phyloP scores from a whole-genome alignment of 2,888 invertebrate genomes.

The Drosophila seclusa region DNA sequence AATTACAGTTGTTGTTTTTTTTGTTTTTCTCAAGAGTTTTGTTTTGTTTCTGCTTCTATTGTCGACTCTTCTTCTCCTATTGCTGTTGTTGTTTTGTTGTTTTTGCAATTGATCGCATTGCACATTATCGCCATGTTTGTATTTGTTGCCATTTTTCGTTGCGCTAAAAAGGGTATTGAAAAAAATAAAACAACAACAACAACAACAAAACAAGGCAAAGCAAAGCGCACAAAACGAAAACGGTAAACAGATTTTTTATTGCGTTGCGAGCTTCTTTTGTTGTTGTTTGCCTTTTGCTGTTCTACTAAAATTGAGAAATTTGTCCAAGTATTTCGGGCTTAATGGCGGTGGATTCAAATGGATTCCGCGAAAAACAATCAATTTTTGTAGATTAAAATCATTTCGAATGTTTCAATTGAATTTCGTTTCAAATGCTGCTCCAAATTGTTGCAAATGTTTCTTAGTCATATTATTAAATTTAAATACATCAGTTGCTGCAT shows the following conservation, averaged over 20 bases:
- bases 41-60: slow-evolving; percentile 43
- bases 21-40: slow-evolving; percentile 46
- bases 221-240: slow-evolving; percentile 20
- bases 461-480: fast-evolving
- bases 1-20: slow-evolving; percentile 70
- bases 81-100: slow-evolving; percentile 26
- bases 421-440: background rate
- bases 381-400: background rate
- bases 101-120: slow-evolving; percentile 70
- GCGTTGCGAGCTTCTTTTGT: slow-evolving; percentile 50
- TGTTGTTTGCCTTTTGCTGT: slow-evolving; percentile 5
- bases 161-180: slow-evolving; percentile 45
- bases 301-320: slow-evolving; percentile 7
- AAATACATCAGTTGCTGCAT: background rate
- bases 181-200: slow-evolving; percentile 4
- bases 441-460: background rate
- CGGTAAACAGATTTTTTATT: slow-evolving; percentile 62
- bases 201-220: slow-evolving; percentile 6
- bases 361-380: background rate
- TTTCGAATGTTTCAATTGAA: background rate
- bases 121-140: slow-evolving; percentile 76
- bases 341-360: background rate
- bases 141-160: slow-evolving; percentile 78
- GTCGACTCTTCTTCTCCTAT: background rate
- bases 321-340: slow-evolving; percentile 1